Evolutionary conservation across 1,140 invertebrate genomes (phyloP).

Genomic region (Penaeus vannamei): DNA sequence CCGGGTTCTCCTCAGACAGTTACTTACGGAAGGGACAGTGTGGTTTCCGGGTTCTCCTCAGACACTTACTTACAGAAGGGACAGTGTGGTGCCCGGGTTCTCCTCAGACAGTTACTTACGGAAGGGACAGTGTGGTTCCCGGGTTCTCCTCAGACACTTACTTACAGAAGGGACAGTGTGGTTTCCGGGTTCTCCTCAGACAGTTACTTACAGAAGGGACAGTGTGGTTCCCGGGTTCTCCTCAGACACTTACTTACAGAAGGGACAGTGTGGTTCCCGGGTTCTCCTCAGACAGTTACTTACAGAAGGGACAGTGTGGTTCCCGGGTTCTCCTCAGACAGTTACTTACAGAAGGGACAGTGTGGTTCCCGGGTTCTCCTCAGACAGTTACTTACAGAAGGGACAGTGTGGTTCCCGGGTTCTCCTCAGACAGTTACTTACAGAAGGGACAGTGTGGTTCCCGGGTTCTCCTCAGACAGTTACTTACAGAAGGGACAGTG

Average conservation of each 20-base stretch:
- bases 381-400: constrained; percentile 25
- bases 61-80: constrained; percentile 35
- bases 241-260: constrained; percentile 5
- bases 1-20: constrained; percentile 31
- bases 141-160: constrained; percentile 35
- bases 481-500: constrained; percentile 47
- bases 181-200: constrained; percentile 40
- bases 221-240: constrained; percentile 55
- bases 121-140: constrained; percentile 41
- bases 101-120: constrained; percentile 26
- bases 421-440: constrained; percentile 25
- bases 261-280: constrained; percentile 49
- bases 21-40: constrained; percentile 46
- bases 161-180: constrained; percentile 50
- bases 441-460: constrained; percentile 47
- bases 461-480: constrained; percentile 31
- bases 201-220: constrained; percentile 36
- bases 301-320: constrained; percentile 49
- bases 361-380: constrained; percentile 49
- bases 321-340: constrained; percentile 35
- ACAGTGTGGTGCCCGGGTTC: constrained; percentile 50
- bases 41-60: constrained; percentile 45
- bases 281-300: constrained; percentile 29
- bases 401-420: constrained; percentile 50
- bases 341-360: constrained; percentile 45